Evolutionary conservation across 2,113 vertebrate species (phyloP).

Genomic region (Lamprologus speciosus): DNA sequence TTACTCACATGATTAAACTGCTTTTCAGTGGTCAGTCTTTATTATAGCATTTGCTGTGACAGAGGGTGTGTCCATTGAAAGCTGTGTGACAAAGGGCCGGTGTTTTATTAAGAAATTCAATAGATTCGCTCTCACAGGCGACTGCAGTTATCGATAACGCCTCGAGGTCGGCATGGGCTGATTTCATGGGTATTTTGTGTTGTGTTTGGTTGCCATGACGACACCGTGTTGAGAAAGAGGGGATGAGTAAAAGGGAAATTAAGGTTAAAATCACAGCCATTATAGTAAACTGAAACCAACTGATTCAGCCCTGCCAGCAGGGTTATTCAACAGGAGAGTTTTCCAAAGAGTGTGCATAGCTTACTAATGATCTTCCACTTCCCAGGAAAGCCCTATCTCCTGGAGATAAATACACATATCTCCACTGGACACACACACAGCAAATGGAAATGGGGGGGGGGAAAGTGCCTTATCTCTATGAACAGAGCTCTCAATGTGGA

Average conservation of each 20-base stretch:
- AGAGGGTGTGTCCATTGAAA: conserved; percentile 1
- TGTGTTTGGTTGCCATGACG: conserved; percentile 40
- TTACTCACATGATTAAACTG: not conserved
- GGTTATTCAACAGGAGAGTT: not conserved
- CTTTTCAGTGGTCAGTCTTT: not conserved
- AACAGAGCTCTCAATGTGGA: conserved; percentile 39
- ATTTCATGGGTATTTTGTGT: not conserved
- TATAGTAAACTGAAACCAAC: not conserved
- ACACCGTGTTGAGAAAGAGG: not conserved
- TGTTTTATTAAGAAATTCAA: not conserved
- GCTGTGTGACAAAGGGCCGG: not conserved
- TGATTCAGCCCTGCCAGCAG: not conserved
- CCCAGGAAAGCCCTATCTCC: conserved; percentile 32
- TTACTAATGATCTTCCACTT: conserved; percentile 22
- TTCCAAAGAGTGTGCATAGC: not conserved
- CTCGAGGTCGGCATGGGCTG: not conserved
- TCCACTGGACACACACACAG: conserved; percentile 29
- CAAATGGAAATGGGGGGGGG: conserved; percentile 40
- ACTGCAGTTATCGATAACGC: not conserved
- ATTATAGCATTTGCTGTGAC: not conserved
- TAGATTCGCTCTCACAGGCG: not conserved
- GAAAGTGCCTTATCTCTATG: conserved; percentile 37
- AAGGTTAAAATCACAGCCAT: not conserved
- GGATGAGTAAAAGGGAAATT: not conserved
- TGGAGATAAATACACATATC: conserved; percentile 35